phyloP scores from a whole-genome alignment of 1,140 invertebrate genomes.

The Leptopilina clavipes region DNA sequence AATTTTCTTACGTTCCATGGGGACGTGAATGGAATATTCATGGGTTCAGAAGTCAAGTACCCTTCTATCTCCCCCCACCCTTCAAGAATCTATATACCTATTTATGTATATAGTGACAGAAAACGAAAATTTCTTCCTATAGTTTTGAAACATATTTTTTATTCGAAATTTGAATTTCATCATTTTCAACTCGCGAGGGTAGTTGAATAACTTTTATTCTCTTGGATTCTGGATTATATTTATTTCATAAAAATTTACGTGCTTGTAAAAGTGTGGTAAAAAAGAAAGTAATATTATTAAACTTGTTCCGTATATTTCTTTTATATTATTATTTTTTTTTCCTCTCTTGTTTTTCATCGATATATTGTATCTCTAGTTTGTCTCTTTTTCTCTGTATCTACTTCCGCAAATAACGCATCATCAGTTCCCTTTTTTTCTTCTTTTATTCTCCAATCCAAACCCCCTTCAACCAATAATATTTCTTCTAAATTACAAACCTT shows the following conservation, averaged over 20 bases:
- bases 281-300: neutral
- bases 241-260: neutral
- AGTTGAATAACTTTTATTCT: neutral
- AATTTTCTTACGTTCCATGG: constrained; percentile 6
- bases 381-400: neutral
- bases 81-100: neutral
- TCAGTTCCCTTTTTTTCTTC: neutral
- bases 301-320: constrained; percentile 14
- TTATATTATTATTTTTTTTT: neutral
- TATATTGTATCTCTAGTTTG: neutral
- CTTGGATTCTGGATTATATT: neutral
- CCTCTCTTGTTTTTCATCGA: constrained; percentile 9
- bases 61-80: neutral
- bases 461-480: constrained; percentile 20
- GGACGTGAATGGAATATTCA: constrained; percentile 8
- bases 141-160: neutral
- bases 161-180: neutral
- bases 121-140: neutral
- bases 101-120: neutral
- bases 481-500: neutral
- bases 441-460: neutral
- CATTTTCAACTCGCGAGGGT: neutral
- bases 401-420: constrained; percentile 31
- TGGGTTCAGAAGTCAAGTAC: neutral
- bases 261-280: neutral